phyloP scores from a whole-genome alignment of 2,113 vertebrate genomes.

The Mystacornis crossleyi region DNA sequence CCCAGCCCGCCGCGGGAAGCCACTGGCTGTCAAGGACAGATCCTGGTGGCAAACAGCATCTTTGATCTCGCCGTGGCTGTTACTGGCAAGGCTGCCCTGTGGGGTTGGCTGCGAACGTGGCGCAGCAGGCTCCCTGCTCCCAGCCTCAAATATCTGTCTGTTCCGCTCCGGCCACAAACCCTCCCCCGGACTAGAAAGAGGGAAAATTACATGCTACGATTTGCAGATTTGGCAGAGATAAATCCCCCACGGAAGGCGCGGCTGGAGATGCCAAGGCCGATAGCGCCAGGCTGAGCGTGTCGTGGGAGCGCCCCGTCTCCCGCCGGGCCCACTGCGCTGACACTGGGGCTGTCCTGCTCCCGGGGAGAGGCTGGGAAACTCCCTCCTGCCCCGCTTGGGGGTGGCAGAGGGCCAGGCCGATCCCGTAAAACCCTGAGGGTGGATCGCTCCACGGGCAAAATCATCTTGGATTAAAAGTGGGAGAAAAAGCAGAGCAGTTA shows the following conservation, averaged over 20 bases:
- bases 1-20: not conserved
- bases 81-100: not conserved
- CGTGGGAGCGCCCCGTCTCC: not conserved
- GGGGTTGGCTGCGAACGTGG: not conserved
- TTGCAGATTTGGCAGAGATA: slow-evolving; percentile 18
- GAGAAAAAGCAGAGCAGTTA: not conserved
- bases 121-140: not conserved
- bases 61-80: not conserved
- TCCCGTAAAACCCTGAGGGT: not conserved
- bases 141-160: slow-evolving; percentile 50
- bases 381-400: not conserved
- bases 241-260: not conserved
- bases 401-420: not conserved
- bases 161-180: not conserved
- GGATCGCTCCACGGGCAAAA: not conserved
- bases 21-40: not conserved
- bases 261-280: not conserved
- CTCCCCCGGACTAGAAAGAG: not conserved
- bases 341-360: not conserved
- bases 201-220: slow-evolving; percentile 26
- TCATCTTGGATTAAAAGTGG: rapidly evolving
- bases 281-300: not conserved
- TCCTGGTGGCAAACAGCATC: not conserved
- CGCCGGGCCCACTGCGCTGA: not conserved
- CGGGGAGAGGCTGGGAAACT: not conserved